phyloP scores from a whole-genome alignment of 2,797 vertebrate genomes.

The Bovichtus diacanthus region DNA sequence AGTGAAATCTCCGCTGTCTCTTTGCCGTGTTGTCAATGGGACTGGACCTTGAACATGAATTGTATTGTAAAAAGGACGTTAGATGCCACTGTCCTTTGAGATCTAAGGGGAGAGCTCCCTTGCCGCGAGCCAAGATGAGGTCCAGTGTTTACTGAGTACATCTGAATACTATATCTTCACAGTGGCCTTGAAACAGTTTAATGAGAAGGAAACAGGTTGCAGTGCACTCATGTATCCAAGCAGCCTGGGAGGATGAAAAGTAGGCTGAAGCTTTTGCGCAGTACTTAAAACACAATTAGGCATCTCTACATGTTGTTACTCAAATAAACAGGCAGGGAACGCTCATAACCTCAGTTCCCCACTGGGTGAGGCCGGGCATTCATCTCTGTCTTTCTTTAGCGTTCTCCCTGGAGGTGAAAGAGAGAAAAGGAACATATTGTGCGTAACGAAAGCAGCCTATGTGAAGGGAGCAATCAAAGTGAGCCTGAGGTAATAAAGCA shows the following conservation, averaged over 20 bases:
- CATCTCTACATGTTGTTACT: constrained; percentile 28
- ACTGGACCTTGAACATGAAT: constrained; percentile 9
- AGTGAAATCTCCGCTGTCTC: background rate
- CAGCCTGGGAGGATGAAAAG: constrained; percentile 5
- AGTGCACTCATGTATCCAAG: background rate
- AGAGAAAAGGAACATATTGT: constrained; percentile 31
- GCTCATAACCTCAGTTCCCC: constrained; percentile 35
- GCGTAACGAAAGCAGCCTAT: constrained; percentile 1
- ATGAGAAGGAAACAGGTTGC: constrained; percentile 17
- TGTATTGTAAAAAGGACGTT: background rate
- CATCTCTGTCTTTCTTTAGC: constrained; percentile 25
- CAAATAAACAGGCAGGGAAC: constrained; percentile 33
- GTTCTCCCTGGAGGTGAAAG: constrained; percentile 36
- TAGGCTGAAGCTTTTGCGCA: background rate
- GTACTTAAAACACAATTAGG: constrained; percentile 38
- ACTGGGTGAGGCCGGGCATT: constrained; percentile 27
- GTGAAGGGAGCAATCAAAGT: constrained; percentile 37
- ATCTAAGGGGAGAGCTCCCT: background rate
- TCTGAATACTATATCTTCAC: background rate
- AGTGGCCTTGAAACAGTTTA: constrained; percentile 5
- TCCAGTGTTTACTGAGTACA: background rate
- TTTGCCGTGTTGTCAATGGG: constrained; percentile 19
- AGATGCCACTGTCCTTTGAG: background rate
- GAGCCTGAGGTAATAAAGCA: constrained; percentile 48
- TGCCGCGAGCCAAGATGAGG: background rate